Evolutionary conservation across 1,140 invertebrate species (phyloP).

Genomic region (Drosophila sturtevanti): DNA sequence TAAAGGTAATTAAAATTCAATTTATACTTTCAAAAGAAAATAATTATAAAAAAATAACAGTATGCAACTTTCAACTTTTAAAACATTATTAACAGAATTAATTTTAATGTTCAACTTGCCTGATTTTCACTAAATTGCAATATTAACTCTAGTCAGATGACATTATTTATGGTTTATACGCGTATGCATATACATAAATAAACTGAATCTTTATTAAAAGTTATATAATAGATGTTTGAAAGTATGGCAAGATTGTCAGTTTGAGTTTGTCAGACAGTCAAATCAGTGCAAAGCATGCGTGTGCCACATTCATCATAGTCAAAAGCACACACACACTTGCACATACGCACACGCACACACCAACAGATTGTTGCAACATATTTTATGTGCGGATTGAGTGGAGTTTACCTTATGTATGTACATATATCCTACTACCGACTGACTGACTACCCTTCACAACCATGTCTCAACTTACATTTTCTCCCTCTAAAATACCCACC

Average conservation of each 20-base stretch:
- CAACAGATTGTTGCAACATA: conserved; percentile 79
- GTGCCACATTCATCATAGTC: conserved; percentile 79
- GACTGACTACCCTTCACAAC: no score
- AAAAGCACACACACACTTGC: conserved; percentile 43
- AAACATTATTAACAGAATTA: no score
- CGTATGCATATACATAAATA: background rate
- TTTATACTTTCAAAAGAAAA: no score
- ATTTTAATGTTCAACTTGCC: no score
- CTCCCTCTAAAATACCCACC: no score
- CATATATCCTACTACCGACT: background rate
- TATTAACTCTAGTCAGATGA: background rate
- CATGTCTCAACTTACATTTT: no score
- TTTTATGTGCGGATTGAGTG: conserved; percentile 57
- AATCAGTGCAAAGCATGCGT: conserved; percentile 78
- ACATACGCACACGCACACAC: background rate
- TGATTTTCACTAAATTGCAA: no score
- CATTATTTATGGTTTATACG: background rate
- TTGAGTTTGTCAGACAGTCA: conserved; percentile 34
- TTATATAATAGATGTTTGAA: conserved; percentile 6
- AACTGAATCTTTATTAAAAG: conserved; percentile 11
- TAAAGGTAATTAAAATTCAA: no score
- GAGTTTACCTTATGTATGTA: no score
- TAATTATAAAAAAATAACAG: no score
- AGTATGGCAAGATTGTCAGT: conserved; percentile 54
- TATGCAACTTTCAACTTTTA: no score